phyloP scores from a whole-genome alignment of 2,888 invertebrate species.

The Polymixis lichenea region DNA sequence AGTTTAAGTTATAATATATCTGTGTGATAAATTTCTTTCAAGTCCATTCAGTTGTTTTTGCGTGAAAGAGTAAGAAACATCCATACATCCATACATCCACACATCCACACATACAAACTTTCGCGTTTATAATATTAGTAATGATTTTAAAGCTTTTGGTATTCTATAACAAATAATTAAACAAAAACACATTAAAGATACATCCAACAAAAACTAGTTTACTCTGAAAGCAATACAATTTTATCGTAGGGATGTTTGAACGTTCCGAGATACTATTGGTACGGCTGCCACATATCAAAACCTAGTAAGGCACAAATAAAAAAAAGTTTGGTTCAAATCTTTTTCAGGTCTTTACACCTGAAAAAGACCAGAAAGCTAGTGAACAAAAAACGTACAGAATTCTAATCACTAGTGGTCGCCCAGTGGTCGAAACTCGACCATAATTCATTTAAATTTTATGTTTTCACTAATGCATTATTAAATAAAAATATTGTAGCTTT shows the following conservation, averaged over 20 bases:
- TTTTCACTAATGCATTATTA: no score
- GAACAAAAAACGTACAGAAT: not conserved
- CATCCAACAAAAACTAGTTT: conserved; percentile 12
- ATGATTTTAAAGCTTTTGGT: not conserved
- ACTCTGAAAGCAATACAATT: conserved; percentile 39
- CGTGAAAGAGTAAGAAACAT: no score
- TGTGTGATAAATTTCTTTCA: no score
- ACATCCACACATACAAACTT: no score
- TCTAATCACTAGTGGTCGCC: not conserved
- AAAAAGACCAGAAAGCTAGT: not conserved
- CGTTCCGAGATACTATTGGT: conserved; percentile 14
- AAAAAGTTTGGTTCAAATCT: not conserved
- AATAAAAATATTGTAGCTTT: no score
- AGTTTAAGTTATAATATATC: no score
- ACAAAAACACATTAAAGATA: conserved; percentile 1
- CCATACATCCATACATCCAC: no score
- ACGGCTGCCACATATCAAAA: not conserved
- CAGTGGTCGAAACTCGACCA: no score
- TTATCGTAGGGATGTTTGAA: conserved; percentile 27
- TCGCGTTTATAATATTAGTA: no score
- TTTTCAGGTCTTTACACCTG: not conserved
- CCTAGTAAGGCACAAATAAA: not conserved
- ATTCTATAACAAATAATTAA: not conserved
- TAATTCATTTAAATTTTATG: no score
- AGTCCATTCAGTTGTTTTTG: no score